Evolutionary conservation across 2,888 invertebrate genomes (phyloP), one percentile per base, ranked within the genome.

Genomic region (Scotopteryx bipunctaria): DNA sequence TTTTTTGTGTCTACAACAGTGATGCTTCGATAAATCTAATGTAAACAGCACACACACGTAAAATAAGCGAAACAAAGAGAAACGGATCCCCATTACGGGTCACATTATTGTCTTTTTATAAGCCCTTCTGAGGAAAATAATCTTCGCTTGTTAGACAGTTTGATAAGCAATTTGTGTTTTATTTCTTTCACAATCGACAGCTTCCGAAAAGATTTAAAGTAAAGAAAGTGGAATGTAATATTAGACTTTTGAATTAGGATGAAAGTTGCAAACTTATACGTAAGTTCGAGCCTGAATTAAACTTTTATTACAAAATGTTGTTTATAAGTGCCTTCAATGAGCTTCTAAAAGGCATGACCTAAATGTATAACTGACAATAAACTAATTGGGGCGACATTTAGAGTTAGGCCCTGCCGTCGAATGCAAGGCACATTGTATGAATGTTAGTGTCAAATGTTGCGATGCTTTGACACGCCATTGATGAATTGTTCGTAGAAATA

Each of bases 21-120:
- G 67, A 66, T 59, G 71, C 62, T 60, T 47, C 63, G 68, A 76
- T 81, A 79, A 81, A 80, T 82, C 78, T 79, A 78, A 81, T 74
- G 76, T 73, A 80, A 81, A 82, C 76, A 79, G 66, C 71, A 73
- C 66, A 67, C 66, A 67, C 66, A 59, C 53, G 49, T 69, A 70
- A 64, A 67, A 63, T 64, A 66, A 61, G 58, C 55, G 65, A 67
- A 73, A 73, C 71, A 72, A 72, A 71, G 54, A 58, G 46, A 61
- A 66, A 66, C 62, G 49, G 67, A 65, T 68, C 51, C 61, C 56
- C 62, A 63, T 64, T 63, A 57, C 36, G 35, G 48, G 38, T 52
- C 52, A 50, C 51, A 54, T 67, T 69, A 66, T 65, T 65, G 62
- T 57, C 55, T 57, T 63, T 67, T 64, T 60, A 57, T 59, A 57